These are phyloP conservation scores for Acrossocheilus wenchowensis DNA, from an alignment of 2,797 vertebrate species.

Conservation along the genomic window DNA sequence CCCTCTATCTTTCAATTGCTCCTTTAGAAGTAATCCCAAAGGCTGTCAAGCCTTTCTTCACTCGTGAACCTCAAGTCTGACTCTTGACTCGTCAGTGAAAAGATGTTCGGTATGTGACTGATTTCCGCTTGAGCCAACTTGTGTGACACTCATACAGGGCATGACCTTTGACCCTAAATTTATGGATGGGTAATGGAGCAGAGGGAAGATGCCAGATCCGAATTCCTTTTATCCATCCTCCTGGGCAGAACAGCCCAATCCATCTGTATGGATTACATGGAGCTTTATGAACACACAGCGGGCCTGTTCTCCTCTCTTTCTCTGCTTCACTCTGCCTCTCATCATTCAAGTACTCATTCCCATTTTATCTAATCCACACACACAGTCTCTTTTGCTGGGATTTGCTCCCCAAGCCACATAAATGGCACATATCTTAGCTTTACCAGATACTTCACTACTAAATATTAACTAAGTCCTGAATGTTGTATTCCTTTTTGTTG, in stretches of 20 bases:
- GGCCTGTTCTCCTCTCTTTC: slow-evolving; percentile 18
- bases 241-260: slow-evolving; percentile 27
- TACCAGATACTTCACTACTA: background rate
- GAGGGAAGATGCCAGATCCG: slow-evolving; percentile 1
- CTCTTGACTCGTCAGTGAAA: slow-evolving; percentile 11
- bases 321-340: slow-evolving; percentile 1
- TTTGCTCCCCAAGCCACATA: slow-evolving; percentile 17
- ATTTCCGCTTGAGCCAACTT: slow-evolving; percentile 39
- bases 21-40: slow-evolving; percentile 52
- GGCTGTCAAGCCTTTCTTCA: slow-evolving; percentile 46
- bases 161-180: slow-evolving; percentile 39
- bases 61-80: slow-evolving; percentile 39
- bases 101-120: slow-evolving; percentile 31
- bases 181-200: slow-evolving; percentile 30
- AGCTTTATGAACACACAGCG: slow-evolving; percentile 42
- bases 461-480: background rate
- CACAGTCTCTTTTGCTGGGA: background rate
- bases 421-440: slow-evolving; percentile 18
- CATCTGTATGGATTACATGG: slow-evolving; percentile 45
- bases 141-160: slow-evolving; percentile 4
- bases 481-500: background rate
- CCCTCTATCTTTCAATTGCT: slow-evolving; percentile 9
- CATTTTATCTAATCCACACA: slow-evolving; percentile 29
- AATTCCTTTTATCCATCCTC: slow-evolving; percentile 24
- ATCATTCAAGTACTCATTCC: slow-evolving; percentile 27